Percentiles rank a stretch among this genome's conserved stretches.
Evolutionary conservation across 2,888 invertebrate species (phyloP).

Genomic region (Ommatoiulus sabulosus): DNA sequence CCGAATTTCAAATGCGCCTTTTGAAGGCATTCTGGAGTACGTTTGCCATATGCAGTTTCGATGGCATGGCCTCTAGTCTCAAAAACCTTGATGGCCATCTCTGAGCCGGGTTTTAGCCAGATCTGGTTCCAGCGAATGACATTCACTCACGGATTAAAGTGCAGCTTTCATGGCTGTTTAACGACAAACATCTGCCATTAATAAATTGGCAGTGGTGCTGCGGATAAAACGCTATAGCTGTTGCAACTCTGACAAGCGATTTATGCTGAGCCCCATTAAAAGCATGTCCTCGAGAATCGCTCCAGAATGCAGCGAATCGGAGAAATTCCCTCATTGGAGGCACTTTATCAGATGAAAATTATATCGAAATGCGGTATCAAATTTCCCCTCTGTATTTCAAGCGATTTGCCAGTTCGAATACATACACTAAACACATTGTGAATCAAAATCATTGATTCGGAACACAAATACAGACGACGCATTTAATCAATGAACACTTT

Average conservation of each 20-base stretch:
- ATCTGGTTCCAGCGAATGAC: neutral
- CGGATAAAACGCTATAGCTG: neutral
- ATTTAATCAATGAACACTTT: no score
- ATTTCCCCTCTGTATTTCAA: no score
- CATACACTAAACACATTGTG: no score
- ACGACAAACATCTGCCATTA: conserved; percentile 33
- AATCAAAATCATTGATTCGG: no score
- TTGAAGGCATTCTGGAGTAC: neutral
- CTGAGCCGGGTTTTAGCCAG: neutral
- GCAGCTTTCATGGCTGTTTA: conserved; percentile 27
- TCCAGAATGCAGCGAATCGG: neutral
- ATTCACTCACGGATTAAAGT: conserved; percentile 1
- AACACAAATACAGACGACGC: no score
- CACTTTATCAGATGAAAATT: neutral
- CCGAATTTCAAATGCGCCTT: neutral
- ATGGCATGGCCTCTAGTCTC: neutral
- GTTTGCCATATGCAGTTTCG: neutral
- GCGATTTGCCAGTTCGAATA: no score
- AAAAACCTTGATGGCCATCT: neutral
- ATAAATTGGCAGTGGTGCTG: neutral
- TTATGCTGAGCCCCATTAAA: neutral
- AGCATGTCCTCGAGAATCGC: no score
- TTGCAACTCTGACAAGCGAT: neutral
- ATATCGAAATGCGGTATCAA: neutral
- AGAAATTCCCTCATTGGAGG: neutral